Base-by-base conservation (phyloP, 2,888 invertebrate genomes). In the Atrina japonica region DNA sequence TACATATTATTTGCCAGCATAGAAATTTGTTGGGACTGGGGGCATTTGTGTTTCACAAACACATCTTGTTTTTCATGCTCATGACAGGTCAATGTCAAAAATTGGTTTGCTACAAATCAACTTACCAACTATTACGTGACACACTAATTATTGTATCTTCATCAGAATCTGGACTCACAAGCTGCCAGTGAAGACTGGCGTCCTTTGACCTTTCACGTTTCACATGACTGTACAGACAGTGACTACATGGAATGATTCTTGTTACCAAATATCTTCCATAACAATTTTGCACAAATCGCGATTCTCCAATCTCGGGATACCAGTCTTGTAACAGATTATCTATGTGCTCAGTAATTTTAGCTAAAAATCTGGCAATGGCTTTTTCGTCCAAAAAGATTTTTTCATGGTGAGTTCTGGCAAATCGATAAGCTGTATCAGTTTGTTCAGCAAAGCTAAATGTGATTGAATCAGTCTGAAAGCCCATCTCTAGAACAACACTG, bases 291-390 rank as follows among this genome's bases (percentile, higher is more conserved):
- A 98, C 97, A 91, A 99, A 99, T 47, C 99, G 93, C 0, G 98
- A 98, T 61, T 86, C 86, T 23, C 98, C 98, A 66, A 98, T 92
- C 0, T 97, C 96, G 0, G 98, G 98, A 90, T 97, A 99, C 99
- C 99, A 99, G 91, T 99, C 99, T 90, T 99, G 99, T 0, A 99
- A 92, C 58, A 99, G 92, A 61, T 97, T 94, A 90, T 99, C 99
- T 75, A 99, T 95, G 88, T 98, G 97, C 90, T 98, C 98, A 0
- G 98, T 96, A 2, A 96, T 94, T 35, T 97, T 91, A 0, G 98
- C 96, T 55, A 88, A 61, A 18, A 88, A 73, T 52, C 77, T 78
- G 6, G 87, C 82, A 18, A 81, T 77, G 2, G 83, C 81, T 41
- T 78, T 80, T 53, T 86, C 85, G 58, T 84, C 83, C 60, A 83